Conservation (phyloP, 2,113 vertebrate species). For the Gila orcuttii region DNA sequence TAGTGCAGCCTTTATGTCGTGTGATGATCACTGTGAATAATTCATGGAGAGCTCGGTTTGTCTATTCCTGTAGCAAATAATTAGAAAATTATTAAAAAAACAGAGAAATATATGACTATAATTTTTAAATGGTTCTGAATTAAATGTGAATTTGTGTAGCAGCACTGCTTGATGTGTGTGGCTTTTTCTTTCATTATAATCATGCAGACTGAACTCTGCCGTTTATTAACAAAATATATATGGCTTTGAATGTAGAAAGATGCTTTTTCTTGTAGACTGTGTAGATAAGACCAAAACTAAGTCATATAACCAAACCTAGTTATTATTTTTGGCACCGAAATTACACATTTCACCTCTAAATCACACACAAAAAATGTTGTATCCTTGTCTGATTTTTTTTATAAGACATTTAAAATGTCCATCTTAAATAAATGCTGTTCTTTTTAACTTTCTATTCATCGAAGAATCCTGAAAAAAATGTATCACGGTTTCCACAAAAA, state of each 20-base stretch:
- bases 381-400: neutral
- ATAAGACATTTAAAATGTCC: no score
- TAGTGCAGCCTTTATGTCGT: conserved; percentile 41
- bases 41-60: conserved; percentile 64
- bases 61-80: conserved; percentile 79
- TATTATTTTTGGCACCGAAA: neutral
- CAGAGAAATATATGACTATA: conserved; percentile 61
- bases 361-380: neutral
- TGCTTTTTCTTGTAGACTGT: neutral
- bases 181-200: conserved; percentile 11
- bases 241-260: no score
- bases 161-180: conserved; percentile 64
- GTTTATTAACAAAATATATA: neutral
- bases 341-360: neutral
- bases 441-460: neutral
- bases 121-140: conserved; percentile 94
- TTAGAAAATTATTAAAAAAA: conserved; percentile 82
- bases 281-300: neutral
- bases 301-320: neutral
- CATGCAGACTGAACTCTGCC: neutral
- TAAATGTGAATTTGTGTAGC: conserved; percentile 93
- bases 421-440: neutral
- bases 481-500: neutral
- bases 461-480: neutral
- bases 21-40: conserved; percentile 76